Evolutionary conservation across 2,113 vertebrate genomes (phyloP).

Genomic region (Dinomys branickii): DNA sequence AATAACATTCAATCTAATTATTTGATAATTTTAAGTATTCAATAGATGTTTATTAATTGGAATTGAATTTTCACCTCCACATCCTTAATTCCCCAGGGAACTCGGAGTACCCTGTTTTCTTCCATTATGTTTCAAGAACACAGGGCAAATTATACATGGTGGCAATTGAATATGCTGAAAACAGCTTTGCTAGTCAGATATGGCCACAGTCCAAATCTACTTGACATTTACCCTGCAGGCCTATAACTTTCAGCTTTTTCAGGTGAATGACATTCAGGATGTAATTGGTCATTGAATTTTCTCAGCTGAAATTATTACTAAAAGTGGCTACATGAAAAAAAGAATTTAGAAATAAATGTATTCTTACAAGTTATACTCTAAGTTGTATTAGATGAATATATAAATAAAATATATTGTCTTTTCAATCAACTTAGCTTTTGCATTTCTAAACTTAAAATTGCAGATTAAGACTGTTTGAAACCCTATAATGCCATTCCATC

Average conservation of each 20-base stretch:
- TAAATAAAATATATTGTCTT: neutral
- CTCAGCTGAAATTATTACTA: neutral
- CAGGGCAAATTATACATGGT: neutral
- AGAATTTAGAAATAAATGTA: neutral
- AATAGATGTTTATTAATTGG: slow-evolving; percentile 9
- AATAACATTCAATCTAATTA: neutral
- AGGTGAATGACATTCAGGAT: slow-evolving; percentile 45
- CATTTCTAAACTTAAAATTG: slow-evolving; percentile 39
- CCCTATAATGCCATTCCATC: slow-evolving; percentile 7
- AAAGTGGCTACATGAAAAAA: neutral
- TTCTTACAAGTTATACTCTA: neutral
- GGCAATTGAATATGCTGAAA: slow-evolving; percentile 14
- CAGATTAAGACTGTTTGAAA: slow-evolving; percentile 45
- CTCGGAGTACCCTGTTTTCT: neutral
- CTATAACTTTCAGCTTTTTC: slow-evolving; percentile 5
- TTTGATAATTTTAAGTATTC: neutral
- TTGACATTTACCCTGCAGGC: slow-evolving; percentile 62
- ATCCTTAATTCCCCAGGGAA: neutral
- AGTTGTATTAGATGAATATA: slow-evolving; percentile 11
- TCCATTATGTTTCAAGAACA: slow-evolving; percentile 17
- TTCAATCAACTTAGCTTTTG: neutral
- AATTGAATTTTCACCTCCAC: neutral
- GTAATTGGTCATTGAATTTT: slow-evolving; percentile 50
- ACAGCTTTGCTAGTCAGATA: slow-evolving; percentile 47
- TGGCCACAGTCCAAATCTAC: slow-evolving; percentile 43